These are phyloP conservation scores for Bambusicola thoracicus DNA, from an alignment of 2,113 vertebrate genomes.

Conservation along the genomic window DNA sequence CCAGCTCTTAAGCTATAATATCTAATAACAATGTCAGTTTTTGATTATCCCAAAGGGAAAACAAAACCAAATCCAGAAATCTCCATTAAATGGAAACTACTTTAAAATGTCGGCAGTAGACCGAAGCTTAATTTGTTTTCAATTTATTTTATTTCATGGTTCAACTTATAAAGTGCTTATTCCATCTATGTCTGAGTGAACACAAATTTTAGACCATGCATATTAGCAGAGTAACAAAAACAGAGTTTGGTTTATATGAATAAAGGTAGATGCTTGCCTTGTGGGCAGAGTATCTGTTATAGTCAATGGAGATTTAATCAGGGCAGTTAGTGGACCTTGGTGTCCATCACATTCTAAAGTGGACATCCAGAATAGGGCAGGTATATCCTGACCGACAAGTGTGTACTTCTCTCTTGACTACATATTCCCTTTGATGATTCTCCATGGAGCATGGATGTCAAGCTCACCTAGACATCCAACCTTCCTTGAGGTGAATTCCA, in stretches of 20 bases:
- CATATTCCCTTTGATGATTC: neutral
- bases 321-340: neutral
- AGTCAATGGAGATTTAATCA: neutral
- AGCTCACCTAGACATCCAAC: neutral
- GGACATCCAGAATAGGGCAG: neutral
- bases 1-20: neutral
- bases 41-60: neutral
- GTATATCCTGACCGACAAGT: neutral
- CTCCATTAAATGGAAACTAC: neutral
- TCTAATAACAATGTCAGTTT: neutral
- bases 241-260: neutral
- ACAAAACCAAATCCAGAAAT: neutral
- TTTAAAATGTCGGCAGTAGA: neutral
- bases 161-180: neutral
- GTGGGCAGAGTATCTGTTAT: neutral
- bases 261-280: neutral
- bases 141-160: neutral
- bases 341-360: neutral
- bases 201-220: neutral
- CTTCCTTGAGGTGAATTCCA: neutral
- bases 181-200: neutral
- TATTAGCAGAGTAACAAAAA: neutral
- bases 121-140: neutral
- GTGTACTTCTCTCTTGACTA: neutral
- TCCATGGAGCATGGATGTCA: neutral